phyloP scores from a whole-genome alignment of 2,113 vertebrate genomes.

The Lepus americanus region DNA sequence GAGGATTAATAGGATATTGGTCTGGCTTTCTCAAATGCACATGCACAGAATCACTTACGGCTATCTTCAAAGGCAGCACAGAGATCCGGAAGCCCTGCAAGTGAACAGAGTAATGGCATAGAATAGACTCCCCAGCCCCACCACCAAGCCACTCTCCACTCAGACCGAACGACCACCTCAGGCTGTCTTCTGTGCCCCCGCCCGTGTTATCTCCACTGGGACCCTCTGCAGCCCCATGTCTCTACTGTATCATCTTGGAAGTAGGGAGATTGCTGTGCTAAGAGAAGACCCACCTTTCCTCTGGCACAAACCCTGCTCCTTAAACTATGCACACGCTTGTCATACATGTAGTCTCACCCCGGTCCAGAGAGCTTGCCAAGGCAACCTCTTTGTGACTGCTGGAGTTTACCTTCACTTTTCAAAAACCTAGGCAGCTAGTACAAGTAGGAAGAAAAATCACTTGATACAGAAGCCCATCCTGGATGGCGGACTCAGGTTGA shows the following conservation, averaged over 20 bases:
- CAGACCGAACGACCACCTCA: no score
- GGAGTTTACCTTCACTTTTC: background rate
- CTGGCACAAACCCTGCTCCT: background rate
- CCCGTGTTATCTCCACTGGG: background rate
- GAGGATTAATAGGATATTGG: slow-evolving; percentile 66
- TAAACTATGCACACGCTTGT: rapidly evolving
- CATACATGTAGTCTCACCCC: background rate
- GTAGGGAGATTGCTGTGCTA: background rate
- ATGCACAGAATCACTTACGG: slow-evolving; percentile 39
- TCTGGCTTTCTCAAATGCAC: slow-evolving; percentile 44
- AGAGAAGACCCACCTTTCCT: background rate
- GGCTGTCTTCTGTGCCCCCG: background rate
- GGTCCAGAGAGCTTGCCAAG: background rate
- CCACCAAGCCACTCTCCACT: background rate
- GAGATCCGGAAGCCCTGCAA: background rate
- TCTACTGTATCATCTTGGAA: background rate
- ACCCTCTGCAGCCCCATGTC: background rate
- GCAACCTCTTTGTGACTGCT: background rate
- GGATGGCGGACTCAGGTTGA: slow-evolving; percentile 66
- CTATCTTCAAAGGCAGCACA: slow-evolving; percentile 78
- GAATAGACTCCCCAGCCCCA: background rate
- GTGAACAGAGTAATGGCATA: background rate
- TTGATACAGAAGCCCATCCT: slow-evolving; percentile 26
- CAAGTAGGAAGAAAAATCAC: background rate
- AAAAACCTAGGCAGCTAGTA: background rate